Percentiles rank a stretch among this genome's conserved stretches.
phyloP scores from a whole-genome alignment of 2,113 vertebrate genomes.

The Eupsittula cactorum region DNA sequence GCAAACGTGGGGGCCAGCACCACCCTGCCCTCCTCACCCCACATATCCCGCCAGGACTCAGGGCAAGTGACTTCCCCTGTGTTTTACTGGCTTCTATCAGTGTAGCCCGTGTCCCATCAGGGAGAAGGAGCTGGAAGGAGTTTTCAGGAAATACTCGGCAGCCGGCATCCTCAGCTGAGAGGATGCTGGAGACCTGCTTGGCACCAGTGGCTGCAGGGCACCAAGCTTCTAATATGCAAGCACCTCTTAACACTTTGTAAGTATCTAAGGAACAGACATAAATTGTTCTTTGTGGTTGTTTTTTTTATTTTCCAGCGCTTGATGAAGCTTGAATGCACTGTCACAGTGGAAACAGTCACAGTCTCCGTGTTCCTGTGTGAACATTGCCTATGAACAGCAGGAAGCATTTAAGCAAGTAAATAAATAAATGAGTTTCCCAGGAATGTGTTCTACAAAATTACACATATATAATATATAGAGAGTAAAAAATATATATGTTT shows the following conservation, averaged over 20 bases:
- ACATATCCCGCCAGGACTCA: fast-evolving
- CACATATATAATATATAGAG: neutral
- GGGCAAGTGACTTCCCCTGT: fast-evolving
- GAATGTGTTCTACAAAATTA: neutral
- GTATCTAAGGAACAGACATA: neutral
- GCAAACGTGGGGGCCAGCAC: fast-evolving
- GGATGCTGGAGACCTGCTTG: neutral
- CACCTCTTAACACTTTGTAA: neutral
- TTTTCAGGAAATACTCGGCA: fast-evolving
- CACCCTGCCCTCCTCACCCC: neutral
- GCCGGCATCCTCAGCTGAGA: neutral
- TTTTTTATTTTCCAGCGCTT: neutral
- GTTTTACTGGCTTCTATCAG: neutral
- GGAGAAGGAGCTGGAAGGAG: neutral
- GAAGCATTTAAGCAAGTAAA: neutral
- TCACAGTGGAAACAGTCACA: fast-evolving
- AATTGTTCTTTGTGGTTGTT: neutral
- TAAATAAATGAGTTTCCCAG: neutral
- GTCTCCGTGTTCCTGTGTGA: neutral
- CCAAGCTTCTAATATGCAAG: neutral
- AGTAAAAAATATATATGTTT: no score
- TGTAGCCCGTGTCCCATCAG: neutral
- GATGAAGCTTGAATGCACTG: neutral
- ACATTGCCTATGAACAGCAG: neutral
- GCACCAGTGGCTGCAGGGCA: neutral